These are phyloP conservation scores for Netelia fuscicornis DNA, from an alignment of 2,888 invertebrate species.

Conservation along the genomic window DNA sequence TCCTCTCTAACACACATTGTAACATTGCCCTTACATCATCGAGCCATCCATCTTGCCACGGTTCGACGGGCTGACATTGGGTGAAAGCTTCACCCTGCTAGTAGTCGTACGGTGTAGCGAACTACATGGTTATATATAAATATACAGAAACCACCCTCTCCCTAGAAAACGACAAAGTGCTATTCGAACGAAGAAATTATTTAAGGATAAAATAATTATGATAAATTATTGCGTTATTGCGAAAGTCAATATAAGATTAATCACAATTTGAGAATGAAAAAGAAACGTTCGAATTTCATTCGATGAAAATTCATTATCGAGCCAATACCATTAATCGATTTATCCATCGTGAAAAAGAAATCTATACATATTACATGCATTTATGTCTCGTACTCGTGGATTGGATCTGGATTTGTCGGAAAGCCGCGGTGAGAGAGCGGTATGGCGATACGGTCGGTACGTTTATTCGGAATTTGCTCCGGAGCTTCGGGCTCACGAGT, in stretches of 20 bases:
- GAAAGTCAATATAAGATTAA: too few relatives aligned
- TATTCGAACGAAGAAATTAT: too few relatives aligned
- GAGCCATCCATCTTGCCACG: conserved; percentile 74
- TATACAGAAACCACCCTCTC: too few relatives aligned
- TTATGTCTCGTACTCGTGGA: conserved; percentile 7
- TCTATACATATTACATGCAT: neutral
- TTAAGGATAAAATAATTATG: too few relatives aligned
- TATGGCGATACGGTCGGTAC: conserved; percentile 29
- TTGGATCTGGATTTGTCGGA: conserved; percentile 23
- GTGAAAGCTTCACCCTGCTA: conserved; percentile 43
- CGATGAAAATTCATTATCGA: neutral
- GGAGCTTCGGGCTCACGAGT: conserved; percentile 55
- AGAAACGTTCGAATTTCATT: too few relatives aligned
- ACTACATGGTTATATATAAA: neutral
- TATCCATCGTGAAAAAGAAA: neutral
- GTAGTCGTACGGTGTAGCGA: conserved; percentile 15
- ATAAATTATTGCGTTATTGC: too few relatives aligned
- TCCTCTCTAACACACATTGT: conserved; percentile 38
- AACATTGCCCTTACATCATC: conserved; percentile 68
- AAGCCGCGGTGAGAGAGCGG: conserved; percentile 14
- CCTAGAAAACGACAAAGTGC: too few relatives aligned
- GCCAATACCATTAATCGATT: neutral
- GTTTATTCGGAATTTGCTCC: conserved; percentile 65
- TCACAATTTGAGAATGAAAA: too few relatives aligned
- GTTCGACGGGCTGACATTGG: conserved; percentile 72